Evolutionary conservation across 1,140 invertebrate species (phyloP).

Genomic region (Lamellibrachia luymesi): DNA sequence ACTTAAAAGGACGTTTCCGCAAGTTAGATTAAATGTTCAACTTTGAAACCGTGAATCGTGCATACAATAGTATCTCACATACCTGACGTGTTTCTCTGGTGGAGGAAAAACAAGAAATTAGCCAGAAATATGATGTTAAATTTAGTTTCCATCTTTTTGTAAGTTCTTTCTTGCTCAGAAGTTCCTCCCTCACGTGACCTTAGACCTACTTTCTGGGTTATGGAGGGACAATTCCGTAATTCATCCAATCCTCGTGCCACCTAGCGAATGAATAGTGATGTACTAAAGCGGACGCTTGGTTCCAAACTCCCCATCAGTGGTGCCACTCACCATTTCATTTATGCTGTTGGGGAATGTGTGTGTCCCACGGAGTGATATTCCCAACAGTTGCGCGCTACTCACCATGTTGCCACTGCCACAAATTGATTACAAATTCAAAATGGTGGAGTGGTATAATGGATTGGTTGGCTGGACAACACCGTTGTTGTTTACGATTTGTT

Average conservation of each 20-base stretch:
- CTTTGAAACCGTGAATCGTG: not conserved
- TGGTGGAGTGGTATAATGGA: no score
- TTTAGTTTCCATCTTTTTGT: slow-evolving; percentile 2
- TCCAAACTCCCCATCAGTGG: not conserved
- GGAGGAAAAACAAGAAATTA: not conserved
- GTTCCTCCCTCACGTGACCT: slow-evolving; percentile 2
- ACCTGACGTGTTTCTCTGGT: not conserved
- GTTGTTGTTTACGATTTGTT: no score
- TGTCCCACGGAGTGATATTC: no score
- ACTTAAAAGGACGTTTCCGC: not conserved
- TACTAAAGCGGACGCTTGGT: not conserved
- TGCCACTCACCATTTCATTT: no score
- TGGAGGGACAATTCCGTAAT: not conserved
- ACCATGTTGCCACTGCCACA: no score
- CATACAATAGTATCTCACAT: not conserved
- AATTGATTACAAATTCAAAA: no score
- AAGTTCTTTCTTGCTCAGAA: not conserved
- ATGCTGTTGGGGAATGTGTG: no score
- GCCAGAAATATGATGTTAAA: slow-evolving; percentile 1
- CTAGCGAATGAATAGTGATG: not conserved
- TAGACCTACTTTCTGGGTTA: not conserved
- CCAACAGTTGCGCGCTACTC: no score
- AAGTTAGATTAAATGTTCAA: not conserved
- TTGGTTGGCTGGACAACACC: no score
- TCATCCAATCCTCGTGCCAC: not conserved